Evolutionary conservation across 2,888 invertebrate species (phyloP), one percentile per base, ranked within the genome.

Genomic region (Cataglyphis rosenhaueri): DNA sequence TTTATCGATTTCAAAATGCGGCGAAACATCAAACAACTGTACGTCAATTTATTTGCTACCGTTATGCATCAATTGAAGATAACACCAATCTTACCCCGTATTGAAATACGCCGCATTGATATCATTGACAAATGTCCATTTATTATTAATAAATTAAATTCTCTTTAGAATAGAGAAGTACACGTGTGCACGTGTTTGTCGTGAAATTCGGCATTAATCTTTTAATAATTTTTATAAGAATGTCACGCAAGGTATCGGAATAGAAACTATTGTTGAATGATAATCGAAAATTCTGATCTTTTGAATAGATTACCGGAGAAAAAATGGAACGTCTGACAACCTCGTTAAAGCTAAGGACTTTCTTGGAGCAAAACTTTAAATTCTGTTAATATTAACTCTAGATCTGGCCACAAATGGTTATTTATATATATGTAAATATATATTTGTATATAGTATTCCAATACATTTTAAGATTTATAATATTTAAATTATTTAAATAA

Each of bases 281-380:
- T 12, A 29, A n/a, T 65, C 25, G 8, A 18, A 32, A 68, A 55
- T 75, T 57, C 29, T 10, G 21, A 0, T 65, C 38, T 74, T 66
- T 57, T 32, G 25, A 38, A 44, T 29, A 73, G n/a, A 71, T 25
- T 81, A 75, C 21, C 12, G 81, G 68, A 78, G 73, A 87, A 85
- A 81, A 85, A 82, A 87, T 73, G 68, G 18, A 79, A 84, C 66
- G 78, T 52, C n/a, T 52, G 48, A 2, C 1, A 25, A 52, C 0
- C n/a, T 52, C 6, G 18, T n/a, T 52, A n/a, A n/a, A 52, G 2
- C 15, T 44, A 15, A 44, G 18, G 1, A 44, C 15, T 15, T 44
- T 44, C 44, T 44, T 44, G 18, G 18, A 44, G 15, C 15, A 0
- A 44, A 15, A 44, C 44, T 41, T 41, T 41, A 41, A 41, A 41